Conservation (phyloP, 2,113 vertebrate species). For the Stigmatopora argus region DNA sequence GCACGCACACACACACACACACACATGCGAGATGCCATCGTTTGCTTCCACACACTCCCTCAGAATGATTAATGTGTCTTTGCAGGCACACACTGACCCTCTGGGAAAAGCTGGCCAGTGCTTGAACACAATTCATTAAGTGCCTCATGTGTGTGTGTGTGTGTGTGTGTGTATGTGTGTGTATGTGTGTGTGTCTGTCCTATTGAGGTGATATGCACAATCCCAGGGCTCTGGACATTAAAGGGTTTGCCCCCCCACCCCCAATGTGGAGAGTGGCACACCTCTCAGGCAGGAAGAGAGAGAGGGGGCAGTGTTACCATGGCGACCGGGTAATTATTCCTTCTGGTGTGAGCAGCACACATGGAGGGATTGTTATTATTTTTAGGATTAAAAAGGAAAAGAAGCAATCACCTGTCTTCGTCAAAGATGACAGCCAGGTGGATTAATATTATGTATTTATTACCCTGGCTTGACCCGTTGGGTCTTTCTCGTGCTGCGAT, state of each 20-base stretch:
- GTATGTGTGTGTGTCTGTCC: slow-evolving; percentile 23
- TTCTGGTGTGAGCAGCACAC: slow-evolving; percentile 17
- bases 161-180: slow-evolving; percentile 28
- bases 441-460: too few relatives aligned
- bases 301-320: slow-evolving; percentile 36
- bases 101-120: slow-evolving; percentile 52
- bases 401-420: slow-evolving; percentile 37
- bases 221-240: slow-evolving; percentile 27
- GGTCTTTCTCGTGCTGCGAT: background rate
- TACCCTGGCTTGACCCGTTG: background rate
- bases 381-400: background rate
- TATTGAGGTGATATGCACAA: slow-evolving; percentile 14
- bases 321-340: slow-evolving; percentile 41
- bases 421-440: slow-evolving; percentile 42
- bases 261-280: background rate
- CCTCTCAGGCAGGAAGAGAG: slow-evolving; percentile 1
- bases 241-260: slow-evolving; percentile 23
- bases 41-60: slow-evolving; percentile 44
- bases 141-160: slow-evolving; percentile 26
- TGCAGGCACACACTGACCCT: slow-evolving; percentile 50
- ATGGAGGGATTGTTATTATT: slow-evolving; percentile 5
- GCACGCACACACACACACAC: slow-evolving; percentile 5
- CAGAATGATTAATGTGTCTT: slow-evolving; percentile 62
- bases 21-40: slow-evolving; percentile 23
- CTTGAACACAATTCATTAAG: slow-evolving; percentile 62